phyloP scores from a whole-genome alignment of 1,140 invertebrate species.

The Watersipora subatra region DNA sequence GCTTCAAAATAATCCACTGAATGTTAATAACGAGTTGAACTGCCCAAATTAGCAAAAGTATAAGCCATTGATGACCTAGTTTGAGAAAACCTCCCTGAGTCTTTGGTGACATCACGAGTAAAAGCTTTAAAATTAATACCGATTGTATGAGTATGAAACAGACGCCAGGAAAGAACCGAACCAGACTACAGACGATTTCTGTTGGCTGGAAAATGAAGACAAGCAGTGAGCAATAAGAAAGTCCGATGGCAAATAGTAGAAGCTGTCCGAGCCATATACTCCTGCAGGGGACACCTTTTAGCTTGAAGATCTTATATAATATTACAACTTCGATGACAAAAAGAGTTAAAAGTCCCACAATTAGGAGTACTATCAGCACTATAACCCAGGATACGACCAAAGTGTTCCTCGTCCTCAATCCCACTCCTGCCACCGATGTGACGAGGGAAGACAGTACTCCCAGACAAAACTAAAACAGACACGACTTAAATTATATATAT shows the following conservation, averaged over 20 bases:
- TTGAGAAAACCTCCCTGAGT: background rate
- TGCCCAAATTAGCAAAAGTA: background rate
- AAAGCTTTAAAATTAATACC: background rate
- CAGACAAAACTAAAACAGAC: too few relatives aligned
- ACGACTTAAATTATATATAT: too few relatives aligned
- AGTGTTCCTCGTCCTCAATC: background rate
- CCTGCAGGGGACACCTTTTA: background rate
- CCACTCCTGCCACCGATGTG: background rate
- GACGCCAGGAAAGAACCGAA: background rate
- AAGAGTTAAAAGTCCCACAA: background rate
- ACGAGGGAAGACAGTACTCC: background rate
- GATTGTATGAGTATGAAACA: background rate
- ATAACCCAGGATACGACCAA: background rate
- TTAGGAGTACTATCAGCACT: background rate
- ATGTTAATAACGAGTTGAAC: background rate
- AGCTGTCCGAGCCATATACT: background rate
- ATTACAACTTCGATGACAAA: background rate
- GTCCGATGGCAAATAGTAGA: background rate
- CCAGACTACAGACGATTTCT: background rate
- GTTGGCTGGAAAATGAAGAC: background rate
- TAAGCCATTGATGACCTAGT: background rate
- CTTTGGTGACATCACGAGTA: background rate
- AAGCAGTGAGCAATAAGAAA: background rate
- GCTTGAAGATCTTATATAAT: background rate
- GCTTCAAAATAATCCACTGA: background rate